These are phyloP conservation scores for Morone saxatilis DNA, from an alignment of 2,113 vertebrate genomes.

Conservation along the genomic window DNA sequence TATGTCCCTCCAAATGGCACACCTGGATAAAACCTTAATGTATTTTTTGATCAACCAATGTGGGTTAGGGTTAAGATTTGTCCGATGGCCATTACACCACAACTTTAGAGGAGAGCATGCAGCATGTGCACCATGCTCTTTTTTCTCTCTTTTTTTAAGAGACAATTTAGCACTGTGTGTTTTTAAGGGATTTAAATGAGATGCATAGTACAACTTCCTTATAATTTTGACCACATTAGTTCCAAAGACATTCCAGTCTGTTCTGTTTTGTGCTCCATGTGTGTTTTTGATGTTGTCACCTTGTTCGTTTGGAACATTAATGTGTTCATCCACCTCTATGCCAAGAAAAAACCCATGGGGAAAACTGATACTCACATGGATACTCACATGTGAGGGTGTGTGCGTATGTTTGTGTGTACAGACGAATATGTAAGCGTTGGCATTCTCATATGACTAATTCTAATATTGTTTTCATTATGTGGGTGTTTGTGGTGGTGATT, in stretches of 20 bases:
- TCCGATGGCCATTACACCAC: no score
- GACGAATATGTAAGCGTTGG: constrained; percentile 21
- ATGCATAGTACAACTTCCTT: constrained; percentile 12
- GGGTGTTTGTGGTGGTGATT: constrained; percentile 43
- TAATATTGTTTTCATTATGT: constrained; percentile 57
- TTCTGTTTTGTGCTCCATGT: not conserved
- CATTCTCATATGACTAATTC: constrained; percentile 54
- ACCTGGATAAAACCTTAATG: no score
- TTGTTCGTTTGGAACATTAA: constrained; percentile 35
- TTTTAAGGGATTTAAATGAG: constrained; percentile 10
- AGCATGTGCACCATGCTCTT: not conserved
- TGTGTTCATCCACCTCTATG: constrained; percentile 16
- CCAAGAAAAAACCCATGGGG: constrained; percentile 11
- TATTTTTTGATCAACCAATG: no score
- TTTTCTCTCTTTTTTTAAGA: not conserved
- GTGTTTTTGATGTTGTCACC: constrained; percentile 14
- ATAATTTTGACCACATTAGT: not conserved
- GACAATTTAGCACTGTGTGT: not conserved
- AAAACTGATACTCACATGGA: constrained; percentile 37
- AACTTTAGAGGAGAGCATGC: not conserved
- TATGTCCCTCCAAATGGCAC: no score
- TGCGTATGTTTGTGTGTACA: not conserved
- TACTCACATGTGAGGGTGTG: not conserved
- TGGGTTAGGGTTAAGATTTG: no score
- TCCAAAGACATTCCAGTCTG: constrained; percentile 32